Percentiles rank a stretch among this genome's conserved stretches.
These are phyloP conservation scores for Ellobius talpinus DNA, from an alignment of 2,113 vertebrate genomes.

Conservation along the genomic window DNA sequence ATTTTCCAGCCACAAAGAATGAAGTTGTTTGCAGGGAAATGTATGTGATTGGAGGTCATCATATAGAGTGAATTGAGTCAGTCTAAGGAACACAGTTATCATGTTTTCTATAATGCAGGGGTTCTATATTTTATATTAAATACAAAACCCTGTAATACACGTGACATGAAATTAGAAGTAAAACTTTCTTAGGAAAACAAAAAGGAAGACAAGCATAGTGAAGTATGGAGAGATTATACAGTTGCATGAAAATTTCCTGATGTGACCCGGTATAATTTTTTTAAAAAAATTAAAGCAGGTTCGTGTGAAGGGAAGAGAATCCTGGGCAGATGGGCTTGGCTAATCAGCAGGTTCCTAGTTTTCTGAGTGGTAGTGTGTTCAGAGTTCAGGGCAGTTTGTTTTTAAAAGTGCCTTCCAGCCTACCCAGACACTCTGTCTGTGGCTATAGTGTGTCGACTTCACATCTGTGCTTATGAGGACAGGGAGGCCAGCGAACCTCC, in stretches of 20 bases:
- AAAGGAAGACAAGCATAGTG: too few relatives aligned
- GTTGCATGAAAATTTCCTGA: background rate
- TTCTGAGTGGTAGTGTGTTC: background rate
- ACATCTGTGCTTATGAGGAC: background rate
- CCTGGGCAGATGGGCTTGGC: background rate
- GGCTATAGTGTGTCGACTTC: background rate
- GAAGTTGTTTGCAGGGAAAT: background rate
- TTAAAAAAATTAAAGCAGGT: background rate
- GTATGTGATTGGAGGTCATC: background rate
- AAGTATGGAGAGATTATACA: background rate
- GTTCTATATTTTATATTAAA: background rate
- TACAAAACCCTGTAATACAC: background rate
- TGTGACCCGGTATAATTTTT: background rate
- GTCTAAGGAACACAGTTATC: background rate
- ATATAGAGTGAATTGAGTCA: background rate
- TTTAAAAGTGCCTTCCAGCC: background rate
- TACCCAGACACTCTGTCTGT: background rate
- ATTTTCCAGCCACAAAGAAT: background rate
- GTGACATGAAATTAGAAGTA: background rate
- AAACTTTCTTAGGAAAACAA: background rate
- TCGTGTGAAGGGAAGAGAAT: background rate
- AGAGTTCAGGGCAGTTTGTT: background rate
- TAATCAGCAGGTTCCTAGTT: background rate
- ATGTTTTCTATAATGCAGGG: background rate
- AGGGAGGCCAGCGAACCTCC: conserved; percentile 28